These are phyloP conservation scores for Eclectus roratus DNA, from an alignment of 2,113 vertebrate genomes.

Conservation along the genomic window DNA sequence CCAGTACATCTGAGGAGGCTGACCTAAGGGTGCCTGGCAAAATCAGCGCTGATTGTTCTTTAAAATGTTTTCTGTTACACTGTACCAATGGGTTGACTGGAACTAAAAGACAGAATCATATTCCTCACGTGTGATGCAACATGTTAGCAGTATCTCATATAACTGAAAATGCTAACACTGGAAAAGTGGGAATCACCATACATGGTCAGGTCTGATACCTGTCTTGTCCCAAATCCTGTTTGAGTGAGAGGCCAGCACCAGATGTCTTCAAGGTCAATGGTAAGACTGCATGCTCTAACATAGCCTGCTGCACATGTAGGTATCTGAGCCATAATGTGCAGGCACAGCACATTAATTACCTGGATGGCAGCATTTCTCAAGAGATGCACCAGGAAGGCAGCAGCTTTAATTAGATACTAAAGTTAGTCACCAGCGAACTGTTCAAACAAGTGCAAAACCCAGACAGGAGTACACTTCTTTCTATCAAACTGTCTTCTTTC, in stretches of 20 bases:
- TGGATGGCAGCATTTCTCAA: not conserved
- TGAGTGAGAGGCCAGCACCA: not conserved
- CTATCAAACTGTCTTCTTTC: not conserved
- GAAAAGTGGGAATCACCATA: not conserved
- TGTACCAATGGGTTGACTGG: not conserved
- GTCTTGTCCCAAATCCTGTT: not conserved
- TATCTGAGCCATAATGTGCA: not conserved
- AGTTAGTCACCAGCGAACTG: not conserved
- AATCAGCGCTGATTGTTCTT: not conserved
- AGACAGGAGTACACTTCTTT: not conserved
- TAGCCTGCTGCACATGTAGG: not conserved
- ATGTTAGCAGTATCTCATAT: not conserved
- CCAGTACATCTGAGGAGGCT: not conserved
- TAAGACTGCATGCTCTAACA: not conserved
- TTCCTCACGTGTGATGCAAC: not conserved
- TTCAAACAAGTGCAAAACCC: not conserved
- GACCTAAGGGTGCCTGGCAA: not conserved
- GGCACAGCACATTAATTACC: constrained; percentile 5
- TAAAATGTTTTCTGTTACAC: not conserved
- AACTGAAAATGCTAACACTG: not conserved
- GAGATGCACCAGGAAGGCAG: not conserved
- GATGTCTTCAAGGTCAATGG: not conserved
- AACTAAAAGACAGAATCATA: not conserved
- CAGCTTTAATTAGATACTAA: not conserved
- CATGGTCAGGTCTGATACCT: not conserved